Conservation (phyloP, 2,113 vertebrate species). For the Sterna hirundo region DNA sequence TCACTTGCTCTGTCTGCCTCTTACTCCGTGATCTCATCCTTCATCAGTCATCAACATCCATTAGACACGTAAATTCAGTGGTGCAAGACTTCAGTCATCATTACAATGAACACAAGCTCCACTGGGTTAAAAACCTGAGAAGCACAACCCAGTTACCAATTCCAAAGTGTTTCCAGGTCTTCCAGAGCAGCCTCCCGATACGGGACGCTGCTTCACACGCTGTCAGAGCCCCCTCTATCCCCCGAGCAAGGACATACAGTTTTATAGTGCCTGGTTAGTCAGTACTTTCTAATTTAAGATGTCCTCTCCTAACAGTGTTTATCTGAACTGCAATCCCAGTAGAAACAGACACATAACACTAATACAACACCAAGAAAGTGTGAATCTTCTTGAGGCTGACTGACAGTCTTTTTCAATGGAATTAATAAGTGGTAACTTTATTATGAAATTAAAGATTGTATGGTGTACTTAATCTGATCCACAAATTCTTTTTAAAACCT, state of each 20-base stretch:
- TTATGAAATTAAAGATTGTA: neutral
- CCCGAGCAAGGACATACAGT: neutral
- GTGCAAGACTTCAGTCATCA: neutral
- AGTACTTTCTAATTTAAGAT: neutral
- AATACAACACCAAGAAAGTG: neutral
- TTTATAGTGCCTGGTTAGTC: neutral
- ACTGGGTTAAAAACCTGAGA: neutral
- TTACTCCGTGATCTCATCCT: neutral
- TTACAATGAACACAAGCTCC: neutral
- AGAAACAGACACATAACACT: neutral
- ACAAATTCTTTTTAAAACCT: neutral
- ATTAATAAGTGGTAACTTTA: neutral
- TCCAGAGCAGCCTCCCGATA: neutral
- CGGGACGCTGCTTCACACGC: rapidly evolving
- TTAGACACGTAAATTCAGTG: neutral
- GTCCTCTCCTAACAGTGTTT: neutral
- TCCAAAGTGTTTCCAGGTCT: neutral
- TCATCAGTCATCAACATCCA: neutral
- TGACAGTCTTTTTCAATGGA: neutral
- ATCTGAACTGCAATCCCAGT: neutral
- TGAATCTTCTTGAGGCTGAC: neutral
- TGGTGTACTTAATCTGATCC: neutral
- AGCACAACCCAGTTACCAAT: neutral
- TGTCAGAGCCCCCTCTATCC: neutral
- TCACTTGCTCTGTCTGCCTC: neutral